Conservation (phyloP, 2,797 vertebrate species). For the Glossophaga mutica region DNA sequence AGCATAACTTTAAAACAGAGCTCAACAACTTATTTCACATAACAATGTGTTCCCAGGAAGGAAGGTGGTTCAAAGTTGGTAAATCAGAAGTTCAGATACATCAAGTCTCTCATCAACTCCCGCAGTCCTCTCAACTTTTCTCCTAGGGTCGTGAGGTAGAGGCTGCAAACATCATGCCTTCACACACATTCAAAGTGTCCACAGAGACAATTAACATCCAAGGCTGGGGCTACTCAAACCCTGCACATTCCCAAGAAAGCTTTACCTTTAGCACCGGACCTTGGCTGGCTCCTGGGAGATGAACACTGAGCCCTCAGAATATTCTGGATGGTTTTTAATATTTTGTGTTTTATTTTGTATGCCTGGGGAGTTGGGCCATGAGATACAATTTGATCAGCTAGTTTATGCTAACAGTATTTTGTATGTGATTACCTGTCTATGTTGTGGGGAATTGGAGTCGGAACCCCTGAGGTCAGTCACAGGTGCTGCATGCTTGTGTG, state of each 20-base stretch:
- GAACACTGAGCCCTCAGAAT: neutral
- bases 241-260: neutral
- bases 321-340: neutral
- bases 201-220: rapidly evolving
- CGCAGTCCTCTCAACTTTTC: neutral
- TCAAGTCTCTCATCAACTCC: neutral
- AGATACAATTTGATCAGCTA: neutral
- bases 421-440: neutral
- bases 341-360: neutral
- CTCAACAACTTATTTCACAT: neutral
- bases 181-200: neutral
- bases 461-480: neutral
- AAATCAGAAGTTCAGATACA: neutral
- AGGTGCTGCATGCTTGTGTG: neutral
- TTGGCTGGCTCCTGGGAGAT: neutral
- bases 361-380: neutral
- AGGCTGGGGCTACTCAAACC: rapidly evolving
- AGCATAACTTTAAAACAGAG: neutral
- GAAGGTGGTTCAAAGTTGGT: neutral
- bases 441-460: neutral
- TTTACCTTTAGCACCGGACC: neutral
- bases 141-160: neutral
- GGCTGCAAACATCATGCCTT: neutral
- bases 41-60: neutral
- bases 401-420: neutral